Evolutionary conservation across 2,888 invertebrate genomes (phyloP), one percentile per base, ranked within the genome.

Genomic region (Agonopterix subpropinquella): DNA sequence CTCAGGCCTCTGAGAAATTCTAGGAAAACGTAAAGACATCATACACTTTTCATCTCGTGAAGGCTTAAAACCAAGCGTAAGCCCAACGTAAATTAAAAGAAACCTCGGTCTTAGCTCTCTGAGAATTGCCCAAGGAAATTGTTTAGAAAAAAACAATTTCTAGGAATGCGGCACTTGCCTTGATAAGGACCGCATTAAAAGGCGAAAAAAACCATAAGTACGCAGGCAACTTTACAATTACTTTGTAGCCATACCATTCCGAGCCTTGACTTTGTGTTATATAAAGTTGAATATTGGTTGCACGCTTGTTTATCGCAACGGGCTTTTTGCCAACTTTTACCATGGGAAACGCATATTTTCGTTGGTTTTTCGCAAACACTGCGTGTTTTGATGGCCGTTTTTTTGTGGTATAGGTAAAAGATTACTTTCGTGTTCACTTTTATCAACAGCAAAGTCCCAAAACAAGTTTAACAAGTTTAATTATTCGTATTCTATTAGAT

Each of bases 331-430:
- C 81, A 82, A 79, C 61, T 61, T 28, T 28, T 28, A 65, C 70
- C 67, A 70, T 68, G 66, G 69, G 65, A 63, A 67, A 71, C 64
- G 74, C 70, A 68, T 69, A 67, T 76, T 80, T 78, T 73, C 62
- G 68, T 72, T 67, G 65, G 70, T 76, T 77, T 28, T 78, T 74
- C 70, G 64, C 63, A 62, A 50, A 59, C 59, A 58, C 67, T 66
- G 67, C 70, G 68, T 61, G 64, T 68, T 66, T 70, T 65, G 73
- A 77, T 72, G 66, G 70, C n/a, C 8, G 11, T 47, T 13, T 43
- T 36, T 28, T 28, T 28, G 28, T 28, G 28, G 7, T 4, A 28
- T 28, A 28, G 28, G 28, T 28, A 28, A 28, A 28, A 28, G 28
- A 28, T 28, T 28, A 28, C 28, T 28, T 28, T 28, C 28, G 28